Evolutionary conservation across 1,140 invertebrate genomes (phyloP), one percentile per base, ranked within the genome.

Genomic region (Schlechtendalia chinensis): DNA sequence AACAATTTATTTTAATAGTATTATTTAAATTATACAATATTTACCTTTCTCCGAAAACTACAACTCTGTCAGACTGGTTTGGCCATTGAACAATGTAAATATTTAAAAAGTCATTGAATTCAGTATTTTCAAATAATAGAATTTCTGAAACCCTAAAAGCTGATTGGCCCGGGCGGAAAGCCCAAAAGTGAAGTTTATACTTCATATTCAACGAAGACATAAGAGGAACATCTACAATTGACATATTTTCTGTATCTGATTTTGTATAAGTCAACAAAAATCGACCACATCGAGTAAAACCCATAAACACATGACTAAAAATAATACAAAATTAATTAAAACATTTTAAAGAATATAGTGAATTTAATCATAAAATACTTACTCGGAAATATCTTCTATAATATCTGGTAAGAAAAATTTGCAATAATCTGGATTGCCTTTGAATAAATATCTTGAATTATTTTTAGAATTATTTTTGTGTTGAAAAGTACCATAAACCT

Each of bases 251-350:
- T 45, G 59, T 47, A 82, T 87, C 85, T 53, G 85, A 58, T 82
- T 90, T 89, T 11, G 92, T 93, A 85, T 96, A 97, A 77, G 94
- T 96, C 75, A 98, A 86, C 80, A 97, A 89, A 89, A 94, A 97
- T 86, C 95, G 93, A 12, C 95, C 95, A 87, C 95, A 96, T 84
- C 94, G 92, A 32, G 94, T 95, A 83, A 97, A 92, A 12, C 96
- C 96, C 90, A 98, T 93, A 85, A 96, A 94, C 56, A 97, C 91
- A 87, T 97, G 94, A 82, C 84, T 84, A 69, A 54, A 84, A 83
- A 47, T 19, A 81, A 39, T 29, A 69, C 53, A 16, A n/a, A 19
- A 19, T 29, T 27, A 53, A n/a, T 24, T 19, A 54, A n/a, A 54
- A 16, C 2, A 47, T 11, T 12, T 11, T 39, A 12, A 12, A 56